These are phyloP conservation scores for Steinernema hermaphroditum DNA, from an alignment of 2,888 invertebrate species.

Conservation along the genomic window DNA sequence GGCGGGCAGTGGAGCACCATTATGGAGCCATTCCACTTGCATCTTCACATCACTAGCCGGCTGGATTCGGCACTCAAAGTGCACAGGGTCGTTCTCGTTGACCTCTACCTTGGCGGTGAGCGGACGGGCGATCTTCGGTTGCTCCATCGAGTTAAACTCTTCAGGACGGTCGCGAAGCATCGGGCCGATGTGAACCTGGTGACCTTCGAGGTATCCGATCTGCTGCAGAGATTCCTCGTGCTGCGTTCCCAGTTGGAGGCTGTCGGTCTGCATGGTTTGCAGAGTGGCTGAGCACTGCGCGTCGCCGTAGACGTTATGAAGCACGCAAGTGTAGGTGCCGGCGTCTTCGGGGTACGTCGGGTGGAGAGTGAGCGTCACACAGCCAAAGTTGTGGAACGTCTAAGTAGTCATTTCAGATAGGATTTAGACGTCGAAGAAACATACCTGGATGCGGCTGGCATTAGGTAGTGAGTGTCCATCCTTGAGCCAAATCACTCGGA, in stretches of 20 bases:
- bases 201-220: conserved; percentile 84
- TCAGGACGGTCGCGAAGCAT: conserved; percentile 61
- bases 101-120: conserved; percentile 68
- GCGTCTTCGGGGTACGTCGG: conserved; percentile 84
- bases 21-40: conserved; percentile 76
- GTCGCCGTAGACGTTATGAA: conserved; percentile 69
- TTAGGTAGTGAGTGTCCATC: conserved; percentile 69
- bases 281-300: conserved; percentile 58
- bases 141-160: conserved; percentile 61
- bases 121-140: conserved; percentile 59
- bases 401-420: conserved; percentile 35
- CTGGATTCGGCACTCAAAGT: conserved; percentile 94
- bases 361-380: conserved; percentile 61
- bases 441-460: conserved; percentile 67
- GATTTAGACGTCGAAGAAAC: neutral
- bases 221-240: conserved; percentile 85
- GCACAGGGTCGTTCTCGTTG: conserved; percentile 84
- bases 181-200: conserved; percentile 66
- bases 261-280: conserved; percentile 52
- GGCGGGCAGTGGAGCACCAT: conserved; percentile 86
- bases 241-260: conserved; percentile 76
- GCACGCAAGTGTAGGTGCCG: conserved; percentile 85
- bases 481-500: conserved; percentile 62
- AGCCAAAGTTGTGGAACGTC: conserved; percentile 65
- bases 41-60: conserved; percentile 94